Conservation (phyloP, 2,888 invertebrate genomes). For the Melolontha melolontha region DNA sequence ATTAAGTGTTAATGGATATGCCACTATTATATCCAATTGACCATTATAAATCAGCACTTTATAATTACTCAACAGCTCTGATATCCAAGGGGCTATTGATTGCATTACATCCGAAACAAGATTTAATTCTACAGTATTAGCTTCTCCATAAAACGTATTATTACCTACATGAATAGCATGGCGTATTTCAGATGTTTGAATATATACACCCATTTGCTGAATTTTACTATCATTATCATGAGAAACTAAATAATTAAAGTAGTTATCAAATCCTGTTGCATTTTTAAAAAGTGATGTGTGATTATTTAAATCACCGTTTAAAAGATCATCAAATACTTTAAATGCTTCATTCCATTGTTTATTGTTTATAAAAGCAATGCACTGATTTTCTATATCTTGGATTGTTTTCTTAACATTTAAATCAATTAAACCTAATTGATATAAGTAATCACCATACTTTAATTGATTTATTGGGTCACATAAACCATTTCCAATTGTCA, state of each 20-base stretch:
- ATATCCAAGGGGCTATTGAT: conserved; percentile 79
- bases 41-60: conserved; percentile 88
- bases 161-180: conserved; percentile 89
- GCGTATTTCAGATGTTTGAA: conserved; percentile 74
- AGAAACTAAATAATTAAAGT: conserved; percentile 79
- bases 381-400: conserved; percentile 71
- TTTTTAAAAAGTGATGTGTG: conserved; percentile 76
- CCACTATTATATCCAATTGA: conserved; percentile 91
- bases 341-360: conserved; percentile 78
- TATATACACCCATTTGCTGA: conserved; percentile 71
- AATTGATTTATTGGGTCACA: conserved; percentile 84
- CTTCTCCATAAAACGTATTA: conserved; percentile 74
- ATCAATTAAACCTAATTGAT: conserved; percentile 81
- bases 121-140: conserved; percentile 75
- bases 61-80: conserved; percentile 76
- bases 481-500: conserved; percentile 84
- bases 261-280: conserved; percentile 80
- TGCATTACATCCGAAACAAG: conserved; percentile 84
- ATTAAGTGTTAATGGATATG: conserved; percentile 86
- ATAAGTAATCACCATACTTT: conserved; percentile 82
- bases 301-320: conserved; percentile 76
- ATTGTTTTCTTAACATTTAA: conserved; percentile 72
- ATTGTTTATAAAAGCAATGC: conserved; percentile 71
- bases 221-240: conserved; percentile 68
- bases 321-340: conserved; percentile 76